phyloP scores from a whole-genome alignment of 1,140 invertebrate species.

The Zaprionus kolodkinae region DNA sequence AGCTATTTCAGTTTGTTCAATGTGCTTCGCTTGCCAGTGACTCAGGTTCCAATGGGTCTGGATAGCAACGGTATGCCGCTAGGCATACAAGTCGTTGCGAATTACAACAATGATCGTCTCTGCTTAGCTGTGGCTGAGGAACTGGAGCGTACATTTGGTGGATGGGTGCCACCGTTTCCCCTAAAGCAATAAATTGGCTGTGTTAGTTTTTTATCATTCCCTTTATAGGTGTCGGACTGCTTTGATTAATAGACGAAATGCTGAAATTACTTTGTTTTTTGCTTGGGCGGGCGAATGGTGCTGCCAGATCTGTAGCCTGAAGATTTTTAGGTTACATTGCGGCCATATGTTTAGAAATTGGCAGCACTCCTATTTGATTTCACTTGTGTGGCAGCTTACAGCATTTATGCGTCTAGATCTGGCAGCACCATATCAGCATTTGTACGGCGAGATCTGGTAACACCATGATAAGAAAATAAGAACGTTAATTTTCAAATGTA shows the following conservation, averaged over 20 bases:
- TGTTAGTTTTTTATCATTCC: constrained; percentile 9
- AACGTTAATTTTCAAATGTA: not conserved
- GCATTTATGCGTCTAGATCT: not conserved
- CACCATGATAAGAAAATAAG: not conserved
- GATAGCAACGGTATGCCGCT: constrained; percentile 90
- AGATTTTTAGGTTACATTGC: not conserved
- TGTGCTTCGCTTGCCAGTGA: constrained; percentile 92
- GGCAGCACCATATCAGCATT: not conserved
- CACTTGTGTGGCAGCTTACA: constrained; percentile 5
- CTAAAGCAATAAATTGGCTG: constrained; percentile 39
- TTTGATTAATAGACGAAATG: not conserved
- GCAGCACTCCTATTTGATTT: not conserved
- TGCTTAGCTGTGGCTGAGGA: constrained; percentile 93
- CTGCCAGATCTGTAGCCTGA: not conserved
- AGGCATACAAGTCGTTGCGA: constrained; percentile 92
- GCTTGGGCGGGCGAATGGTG: not conserved
- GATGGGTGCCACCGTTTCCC: constrained; percentile 89
- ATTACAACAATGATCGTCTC: constrained; percentile 91
- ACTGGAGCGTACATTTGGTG: constrained; percentile 92
- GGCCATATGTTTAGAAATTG: not conserved
- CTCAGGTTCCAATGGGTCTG: constrained; percentile 92
- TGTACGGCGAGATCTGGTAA: not conserved
- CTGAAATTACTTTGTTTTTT: not conserved
- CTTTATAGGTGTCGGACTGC: constrained; percentile 49
- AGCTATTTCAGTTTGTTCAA: constrained; percentile 96